Evolutionary conservation across 1,140 invertebrate genomes (phyloP).

Genomic region (Drosophila lacteicornis): DNA sequence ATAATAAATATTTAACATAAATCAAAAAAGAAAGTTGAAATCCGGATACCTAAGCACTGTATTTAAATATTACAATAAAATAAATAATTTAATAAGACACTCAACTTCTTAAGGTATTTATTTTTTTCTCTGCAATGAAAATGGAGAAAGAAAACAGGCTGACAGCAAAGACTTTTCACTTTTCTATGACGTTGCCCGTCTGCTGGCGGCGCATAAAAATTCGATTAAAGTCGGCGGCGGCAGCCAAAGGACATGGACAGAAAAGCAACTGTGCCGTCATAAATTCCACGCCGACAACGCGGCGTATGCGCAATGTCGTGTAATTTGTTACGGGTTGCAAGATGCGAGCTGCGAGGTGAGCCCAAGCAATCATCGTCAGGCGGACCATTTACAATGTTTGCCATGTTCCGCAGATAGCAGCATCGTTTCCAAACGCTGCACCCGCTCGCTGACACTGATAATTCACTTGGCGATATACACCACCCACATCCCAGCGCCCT

Average conservation of each 20-base stretch:
- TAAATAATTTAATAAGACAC: too few relatives aligned
- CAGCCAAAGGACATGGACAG: slow-evolving; percentile 27
- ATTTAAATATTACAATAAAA: too few relatives aligned
- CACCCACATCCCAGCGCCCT: not conserved
- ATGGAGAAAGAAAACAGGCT: not conserved
- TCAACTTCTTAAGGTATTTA: too few relatives aligned
- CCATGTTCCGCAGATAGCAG: slow-evolving; percentile 41
- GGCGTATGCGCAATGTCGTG: slow-evolving; percentile 67
- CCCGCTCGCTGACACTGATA: slow-evolving; percentile 52
- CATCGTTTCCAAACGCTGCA: slow-evolving; percentile 51
- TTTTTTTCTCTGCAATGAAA: not conserved
- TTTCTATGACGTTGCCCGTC: slow-evolving; percentile 2
- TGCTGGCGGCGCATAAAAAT: slow-evolving; percentile 58
- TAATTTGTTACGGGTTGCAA: slow-evolving; percentile 33
- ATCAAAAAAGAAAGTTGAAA: too few relatives aligned
- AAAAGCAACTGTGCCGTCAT: slow-evolving; percentile 52
- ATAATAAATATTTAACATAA: too few relatives aligned
- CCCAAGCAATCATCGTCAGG: slow-evolving; percentile 40
- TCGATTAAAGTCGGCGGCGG: slow-evolving; percentile 49
- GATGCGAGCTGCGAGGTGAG: slow-evolving; percentile 28
- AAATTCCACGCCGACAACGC: slow-evolving; percentile 66
- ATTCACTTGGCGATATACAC: slow-evolving; percentile 49
- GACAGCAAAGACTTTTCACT: slow-evolving; percentile 37
- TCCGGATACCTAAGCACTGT: too few relatives aligned
- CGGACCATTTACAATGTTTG: slow-evolving; percentile 62